These are phyloP conservation scores for Nomada ruficornis DNA, from an alignment of 2,888 invertebrate species.

Conservation along the genomic window DNA sequence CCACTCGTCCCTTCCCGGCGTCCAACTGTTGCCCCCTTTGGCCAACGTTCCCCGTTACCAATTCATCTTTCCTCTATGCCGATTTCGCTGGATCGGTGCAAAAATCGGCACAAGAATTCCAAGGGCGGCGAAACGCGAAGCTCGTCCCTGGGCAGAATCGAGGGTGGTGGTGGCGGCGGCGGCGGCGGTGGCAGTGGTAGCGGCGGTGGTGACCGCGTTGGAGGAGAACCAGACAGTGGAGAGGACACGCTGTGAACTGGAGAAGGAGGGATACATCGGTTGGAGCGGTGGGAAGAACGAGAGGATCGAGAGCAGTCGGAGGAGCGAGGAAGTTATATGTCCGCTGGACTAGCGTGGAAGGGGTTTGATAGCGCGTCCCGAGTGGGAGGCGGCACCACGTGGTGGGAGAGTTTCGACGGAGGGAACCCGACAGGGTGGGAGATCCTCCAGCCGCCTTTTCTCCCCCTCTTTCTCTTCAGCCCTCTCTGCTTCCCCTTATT, in stretches of 20 bases:
- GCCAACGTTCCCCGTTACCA: not conserved
- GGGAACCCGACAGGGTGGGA: slow-evolving; percentile 60
- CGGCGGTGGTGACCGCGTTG: slow-evolving; percentile 57
- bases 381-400: slow-evolving; percentile 35
- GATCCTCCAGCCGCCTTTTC: slow-evolving; percentile 60
- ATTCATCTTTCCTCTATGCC: not conserved
- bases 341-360: slow-evolving; percentile 69
- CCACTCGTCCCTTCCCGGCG: not conserved
- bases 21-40: not conserved
- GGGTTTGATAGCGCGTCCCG: slow-evolving; percentile 71
- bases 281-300: not conserved
- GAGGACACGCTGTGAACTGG: slow-evolving; percentile 36
- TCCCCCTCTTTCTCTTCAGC: slow-evolving; percentile 30
- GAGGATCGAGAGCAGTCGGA: slow-evolving; percentile 61
- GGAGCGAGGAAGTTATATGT: slow-evolving; percentile 74
- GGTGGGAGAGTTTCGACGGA: slow-evolving; percentile 64
- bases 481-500: slow-evolving; percentile 16
- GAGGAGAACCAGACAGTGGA: slow-evolving; percentile 57
- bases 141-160: slow-evolving; percentile 63
- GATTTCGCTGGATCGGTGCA: slow-evolving; percentile 25
- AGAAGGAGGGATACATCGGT: not conserved
- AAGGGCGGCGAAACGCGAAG: slow-evolving; percentile 49
- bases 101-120: slow-evolving; percentile 49
- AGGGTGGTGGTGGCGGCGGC: slow-evolving; percentile 55
- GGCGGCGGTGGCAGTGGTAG: slow-evolving; percentile 44